Conservation (phyloP, 35 echinoderm and acorn worm species). For the Chiridota heheva region DNA sequence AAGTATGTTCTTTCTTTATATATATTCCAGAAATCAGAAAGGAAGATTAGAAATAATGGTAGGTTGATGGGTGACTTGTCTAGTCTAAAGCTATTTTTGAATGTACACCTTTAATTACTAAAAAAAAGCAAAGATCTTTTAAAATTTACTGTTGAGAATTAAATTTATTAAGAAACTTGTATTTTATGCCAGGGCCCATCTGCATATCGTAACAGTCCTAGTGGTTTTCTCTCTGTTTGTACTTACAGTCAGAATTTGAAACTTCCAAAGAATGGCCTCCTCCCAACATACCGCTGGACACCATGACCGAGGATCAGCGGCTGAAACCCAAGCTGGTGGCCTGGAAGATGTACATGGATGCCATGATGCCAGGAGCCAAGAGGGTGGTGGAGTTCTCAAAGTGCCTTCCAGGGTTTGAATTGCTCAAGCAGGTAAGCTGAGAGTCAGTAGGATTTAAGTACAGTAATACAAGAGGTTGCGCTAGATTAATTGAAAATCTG, state of each 20-base stretch:
- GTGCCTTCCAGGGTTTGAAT: constrained; percentile 85
- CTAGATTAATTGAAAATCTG: too few species aligned
- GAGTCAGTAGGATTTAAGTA: neutral
- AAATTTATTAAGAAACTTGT: too few species aligned
- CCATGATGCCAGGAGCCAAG: constrained; percentile 65
- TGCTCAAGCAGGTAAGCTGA: constrained; percentile 54
- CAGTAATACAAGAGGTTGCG: too few species aligned
- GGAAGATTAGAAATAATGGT: constrained; percentile 83
- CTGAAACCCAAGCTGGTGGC: constrained; percentile 38
- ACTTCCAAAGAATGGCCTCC: neutral
- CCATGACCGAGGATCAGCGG: constrained; percentile 38
- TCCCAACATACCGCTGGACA: constrained; percentile 2
- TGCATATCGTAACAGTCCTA: too few species aligned
- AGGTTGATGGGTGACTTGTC: constrained; percentile 2
- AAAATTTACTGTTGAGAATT: too few species aligned
- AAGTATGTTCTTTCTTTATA: too few species aligned
- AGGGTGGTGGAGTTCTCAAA: constrained; percentile 93
- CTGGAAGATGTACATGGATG: constrained; percentile 84
- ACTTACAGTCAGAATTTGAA: neutral
- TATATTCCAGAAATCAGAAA: constrained; percentile 34
- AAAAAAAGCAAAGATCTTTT: too few species aligned
- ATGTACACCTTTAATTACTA: too few species aligned
- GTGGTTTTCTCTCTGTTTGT: neutral
- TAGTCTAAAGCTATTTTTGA: too few species aligned
- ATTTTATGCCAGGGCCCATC: too few species aligned